Evolutionary conservation across 2,797 vertebrate genomes (phyloP), one percentile per base, ranked within the genome.

Genomic region (Enteromius unitaeniatus): DNA sequence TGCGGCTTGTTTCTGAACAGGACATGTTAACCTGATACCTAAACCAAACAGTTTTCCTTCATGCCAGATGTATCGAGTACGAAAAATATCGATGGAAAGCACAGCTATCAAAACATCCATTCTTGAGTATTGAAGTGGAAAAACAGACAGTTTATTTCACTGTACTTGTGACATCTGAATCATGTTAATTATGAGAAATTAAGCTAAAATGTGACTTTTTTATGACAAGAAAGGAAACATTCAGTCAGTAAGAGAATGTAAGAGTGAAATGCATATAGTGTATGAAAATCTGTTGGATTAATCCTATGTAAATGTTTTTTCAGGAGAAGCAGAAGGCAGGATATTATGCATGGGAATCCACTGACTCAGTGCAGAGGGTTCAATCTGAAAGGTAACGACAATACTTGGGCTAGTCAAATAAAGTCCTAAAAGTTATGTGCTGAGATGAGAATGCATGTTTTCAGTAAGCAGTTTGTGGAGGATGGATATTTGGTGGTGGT

Each of bases 361-460:
- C 92, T 99, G 90, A 99, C 97, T 67, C 97, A 99, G 64, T 99
- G 98, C 90, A 92, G 97, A 92, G 98, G 98, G 86, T 99, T 99
- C 94, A 99, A 99, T 88, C 94, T 99, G 15, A 99, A 99, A 97
- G 98, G 98, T 99, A 96, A 81, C 64, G 45, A 67, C 40, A 64
- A 64, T 60, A 64, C 58, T 34, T 5, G 26, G 40, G 5, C 42
- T 78, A 65, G 45, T 40, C 58, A 64, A 78, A 62, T 21, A 78
- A 45, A 55, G 21, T 55, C 49, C 7, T 3, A 14, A 45, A 64
- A 40, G 37, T 77, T 45, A 28, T 62, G 37, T 60, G 53, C 75
- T 7, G 75, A 77, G 75, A 62, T 4, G 15, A 45, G 34, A 42
- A 62, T 60, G 8, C 3, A 11, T 13, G 37, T 3, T 45, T 45